Evolutionary conservation across 2,888 invertebrate genomes (phyloP).

Genomic region (Busseola fusca): DNA sequence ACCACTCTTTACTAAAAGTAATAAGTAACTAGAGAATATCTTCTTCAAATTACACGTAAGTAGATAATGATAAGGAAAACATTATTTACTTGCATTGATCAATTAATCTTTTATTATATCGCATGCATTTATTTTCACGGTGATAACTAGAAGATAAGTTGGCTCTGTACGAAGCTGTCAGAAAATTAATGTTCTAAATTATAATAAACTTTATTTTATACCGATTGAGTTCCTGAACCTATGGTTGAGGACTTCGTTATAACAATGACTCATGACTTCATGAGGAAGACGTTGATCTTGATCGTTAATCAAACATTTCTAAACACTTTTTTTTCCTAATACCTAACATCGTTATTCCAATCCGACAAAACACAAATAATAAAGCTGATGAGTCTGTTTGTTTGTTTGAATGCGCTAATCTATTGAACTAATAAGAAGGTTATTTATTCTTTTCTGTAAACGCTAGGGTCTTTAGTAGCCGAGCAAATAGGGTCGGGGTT

Average conservation of each 20-base stretch:
- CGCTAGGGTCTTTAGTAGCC: too few species aligned
- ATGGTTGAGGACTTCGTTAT: neutral
- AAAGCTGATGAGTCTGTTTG: neutral
- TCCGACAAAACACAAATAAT: neutral
- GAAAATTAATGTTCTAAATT: slow-evolving; percentile 4
- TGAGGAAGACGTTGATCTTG: neutral
- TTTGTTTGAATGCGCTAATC: neutral
- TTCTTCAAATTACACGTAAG: slow-evolving; percentile 30
- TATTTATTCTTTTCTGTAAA: neutral
- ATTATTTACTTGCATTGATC: slow-evolving; percentile 23
- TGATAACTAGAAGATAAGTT: neutral
- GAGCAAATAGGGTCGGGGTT: too few species aligned
- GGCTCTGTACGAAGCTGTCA: slow-evolving; percentile 7
- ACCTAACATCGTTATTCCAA: neutral
- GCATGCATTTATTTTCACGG: slow-evolving; percentile 15
- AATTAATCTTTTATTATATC: slow-evolving; percentile 20
- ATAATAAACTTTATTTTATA: neutral
- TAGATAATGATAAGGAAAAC: slow-evolving; percentile 8
- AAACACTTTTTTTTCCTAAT: neutral
- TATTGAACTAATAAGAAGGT: neutral
- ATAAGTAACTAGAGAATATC: slow-evolving; percentile 50
- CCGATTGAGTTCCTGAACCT: slow-evolving; percentile 7
- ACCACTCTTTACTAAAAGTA: slow-evolving; percentile 65
- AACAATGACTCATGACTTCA: neutral
- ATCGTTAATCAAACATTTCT: neutral